These are phyloP conservation scores for Archips xylosteana DNA, from an alignment of 2,888 invertebrate genomes.

Conservation along the genomic window DNA sequence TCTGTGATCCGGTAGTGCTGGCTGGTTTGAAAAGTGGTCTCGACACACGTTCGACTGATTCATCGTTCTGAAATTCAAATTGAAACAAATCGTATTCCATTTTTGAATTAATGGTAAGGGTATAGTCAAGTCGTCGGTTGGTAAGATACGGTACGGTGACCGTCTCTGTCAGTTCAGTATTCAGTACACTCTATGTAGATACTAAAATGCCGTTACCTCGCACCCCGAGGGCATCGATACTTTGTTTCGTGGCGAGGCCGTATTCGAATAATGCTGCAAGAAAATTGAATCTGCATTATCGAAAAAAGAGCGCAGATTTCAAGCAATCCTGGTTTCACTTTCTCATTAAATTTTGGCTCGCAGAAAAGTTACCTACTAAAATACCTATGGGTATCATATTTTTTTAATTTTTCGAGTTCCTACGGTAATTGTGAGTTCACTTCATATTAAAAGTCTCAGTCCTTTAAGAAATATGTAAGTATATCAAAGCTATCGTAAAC, in stretches of 20 bases:
- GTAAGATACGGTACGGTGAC: slow-evolving; percentile 27
- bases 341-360: background rate
- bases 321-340: background rate
- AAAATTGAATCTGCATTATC: slow-evolving; percentile 27
- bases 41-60: slow-evolving; percentile 22
- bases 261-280: slow-evolving; percentile 37
- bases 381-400: no score
- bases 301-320: background rate
- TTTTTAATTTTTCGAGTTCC: no score
- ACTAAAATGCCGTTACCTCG: slow-evolving; percentile 44
- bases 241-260: slow-evolving; percentile 35
- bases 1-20: slow-evolving; percentile 24
- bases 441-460: no score
- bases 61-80: slow-evolving; percentile 38
- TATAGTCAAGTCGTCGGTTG: slow-evolving; percentile 27
- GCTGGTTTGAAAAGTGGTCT: slow-evolving; percentile 24
- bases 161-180: slow-evolving; percentile 37
- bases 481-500: no score
- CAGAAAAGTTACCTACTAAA: background rate
- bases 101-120: slow-evolving; percentile 28
- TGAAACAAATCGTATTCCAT: slow-evolving; percentile 33
- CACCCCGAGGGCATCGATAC: slow-evolving; percentile 45
- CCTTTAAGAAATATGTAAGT: no score
- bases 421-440: no score
- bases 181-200: slow-evolving; percentile 27